A percentile compares a stretch with the other conserved stretches of the same genome.
phyloP scores from a whole-genome alignment of 2,113 vertebrate genomes.

The Lepus europaeus region DNA sequence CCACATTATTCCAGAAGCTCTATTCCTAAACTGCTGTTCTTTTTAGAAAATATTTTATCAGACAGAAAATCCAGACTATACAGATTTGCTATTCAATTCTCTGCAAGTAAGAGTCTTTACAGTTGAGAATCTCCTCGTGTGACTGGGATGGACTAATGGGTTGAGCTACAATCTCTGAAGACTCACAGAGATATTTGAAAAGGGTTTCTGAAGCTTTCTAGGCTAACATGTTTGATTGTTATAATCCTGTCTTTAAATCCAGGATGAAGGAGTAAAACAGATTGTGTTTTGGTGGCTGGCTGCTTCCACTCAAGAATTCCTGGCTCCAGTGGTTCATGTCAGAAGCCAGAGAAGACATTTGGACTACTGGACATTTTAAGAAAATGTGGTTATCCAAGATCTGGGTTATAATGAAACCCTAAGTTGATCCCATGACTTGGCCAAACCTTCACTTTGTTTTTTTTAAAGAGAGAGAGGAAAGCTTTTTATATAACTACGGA shows the following conservation, averaged over 20 bases:
- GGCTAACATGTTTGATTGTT: neutral
- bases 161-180: neutral
- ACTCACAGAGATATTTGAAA: neutral
- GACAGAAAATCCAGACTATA: constrained; percentile 1
- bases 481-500: constrained; percentile 30
- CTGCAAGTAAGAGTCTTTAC: neutral
- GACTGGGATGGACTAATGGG: neutral
- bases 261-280: constrained; percentile 19
- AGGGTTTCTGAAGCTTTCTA: neutral
- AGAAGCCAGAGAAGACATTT: constrained; percentile 53
- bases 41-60: neutral
- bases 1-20: neutral
- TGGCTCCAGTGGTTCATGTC: constrained; percentile 7
- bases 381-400: constrained; percentile 61
- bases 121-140: neutral
- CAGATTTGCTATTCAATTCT: neutral
- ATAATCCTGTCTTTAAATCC: constrained; percentile 19
- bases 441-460: neutral
- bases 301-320: constrained; percentile 34
- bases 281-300: neutral
- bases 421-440: constrained; percentile 59
- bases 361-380: constrained; percentile 29
- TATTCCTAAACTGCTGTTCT: neutral
- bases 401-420: constrained; percentile 47
- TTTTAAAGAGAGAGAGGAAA: neutral